These are phyloP conservation scores for Dromaius novaehollandiae DNA, from an alignment of 2,113 vertebrate species.

Conservation along the genomic window DNA sequence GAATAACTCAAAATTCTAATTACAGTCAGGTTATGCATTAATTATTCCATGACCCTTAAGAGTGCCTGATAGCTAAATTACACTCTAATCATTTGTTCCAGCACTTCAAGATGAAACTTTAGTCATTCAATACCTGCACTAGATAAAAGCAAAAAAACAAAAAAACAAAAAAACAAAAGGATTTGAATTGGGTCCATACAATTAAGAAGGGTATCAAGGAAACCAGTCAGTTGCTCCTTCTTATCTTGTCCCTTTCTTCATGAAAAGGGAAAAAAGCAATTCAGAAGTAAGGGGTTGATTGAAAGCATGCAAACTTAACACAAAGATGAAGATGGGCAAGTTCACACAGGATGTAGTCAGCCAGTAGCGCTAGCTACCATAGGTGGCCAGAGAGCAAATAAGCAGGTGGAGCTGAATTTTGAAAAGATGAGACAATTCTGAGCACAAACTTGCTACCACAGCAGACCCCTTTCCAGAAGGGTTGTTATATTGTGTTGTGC, in stretches of 20 bases:
- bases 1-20: slow-evolving; percentile 26
- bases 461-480: not conserved
- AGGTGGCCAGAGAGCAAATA: not conserved
- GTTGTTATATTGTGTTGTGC: accelerated
- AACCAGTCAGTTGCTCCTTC: slow-evolving; percentile 13
- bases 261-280: not conserved
- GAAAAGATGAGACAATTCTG: not conserved
- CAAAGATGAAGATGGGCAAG: not conserved
- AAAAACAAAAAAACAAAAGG: not conserved
- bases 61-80: slow-evolving; percentile 39
- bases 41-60: slow-evolving; percentile 44
- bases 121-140: slow-evolving; percentile 46
- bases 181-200: slow-evolving; percentile 5
- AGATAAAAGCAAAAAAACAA: slow-evolving; percentile 28
- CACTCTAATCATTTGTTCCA: slow-evolving; percentile 35
- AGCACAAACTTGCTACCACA: not conserved
- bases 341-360: not conserved
- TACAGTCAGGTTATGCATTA: not conserved
- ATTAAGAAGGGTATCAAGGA: slow-evolving; percentile 45
- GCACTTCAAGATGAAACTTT: slow-evolving; percentile 40
- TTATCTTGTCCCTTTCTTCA: slow-evolving; percentile 47
- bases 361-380: not conserved
- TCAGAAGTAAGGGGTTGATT: slow-evolving; percentile 9
- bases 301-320: not conserved
- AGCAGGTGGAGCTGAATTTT: not conserved